Percentiles rank a stretch among this genome's conserved stretches.
Conservation (phyloP, 2,113 vertebrate species). For the Oreochromis aureus region DNA sequence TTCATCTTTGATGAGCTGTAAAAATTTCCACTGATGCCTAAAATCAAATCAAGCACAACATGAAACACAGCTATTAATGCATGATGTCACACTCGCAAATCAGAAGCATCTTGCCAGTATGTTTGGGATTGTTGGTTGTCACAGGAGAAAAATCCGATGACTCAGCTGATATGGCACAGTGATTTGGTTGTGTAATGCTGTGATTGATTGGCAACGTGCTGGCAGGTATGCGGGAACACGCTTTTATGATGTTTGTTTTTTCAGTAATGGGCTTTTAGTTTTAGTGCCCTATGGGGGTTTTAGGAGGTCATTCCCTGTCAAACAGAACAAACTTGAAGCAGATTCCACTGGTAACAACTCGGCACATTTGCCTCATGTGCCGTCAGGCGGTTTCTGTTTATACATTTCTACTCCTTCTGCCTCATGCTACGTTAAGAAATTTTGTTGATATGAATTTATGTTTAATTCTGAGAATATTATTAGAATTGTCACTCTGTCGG, state of each 20-base stretch:
- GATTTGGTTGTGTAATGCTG: background rate
- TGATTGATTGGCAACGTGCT: background rate
- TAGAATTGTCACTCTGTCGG: background rate
- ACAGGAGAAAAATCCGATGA: background rate
- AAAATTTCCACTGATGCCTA: background rate
- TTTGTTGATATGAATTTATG: background rate
- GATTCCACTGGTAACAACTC: background rate
- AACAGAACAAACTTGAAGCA: background rate
- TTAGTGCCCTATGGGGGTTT: background rate
- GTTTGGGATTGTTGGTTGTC: background rate
- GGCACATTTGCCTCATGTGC: background rate
- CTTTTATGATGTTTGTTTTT: background rate
- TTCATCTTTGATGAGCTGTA: background rate
- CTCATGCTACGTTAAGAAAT: background rate
- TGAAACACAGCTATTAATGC: background rate
- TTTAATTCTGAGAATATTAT: background rate
- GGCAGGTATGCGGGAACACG: background rate
- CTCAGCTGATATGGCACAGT: background rate
- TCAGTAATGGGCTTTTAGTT: background rate
- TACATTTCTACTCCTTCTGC: background rate
- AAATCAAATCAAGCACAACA: background rate
- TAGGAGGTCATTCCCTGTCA: background rate
- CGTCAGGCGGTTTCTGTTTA: too few relatives aligned
- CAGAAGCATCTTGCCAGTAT: background rate
- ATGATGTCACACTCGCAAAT: background rate